Evolutionary conservation across 2,888 invertebrate genomes (phyloP).

Genomic region (Agrenia bidenticulata): DNA sequence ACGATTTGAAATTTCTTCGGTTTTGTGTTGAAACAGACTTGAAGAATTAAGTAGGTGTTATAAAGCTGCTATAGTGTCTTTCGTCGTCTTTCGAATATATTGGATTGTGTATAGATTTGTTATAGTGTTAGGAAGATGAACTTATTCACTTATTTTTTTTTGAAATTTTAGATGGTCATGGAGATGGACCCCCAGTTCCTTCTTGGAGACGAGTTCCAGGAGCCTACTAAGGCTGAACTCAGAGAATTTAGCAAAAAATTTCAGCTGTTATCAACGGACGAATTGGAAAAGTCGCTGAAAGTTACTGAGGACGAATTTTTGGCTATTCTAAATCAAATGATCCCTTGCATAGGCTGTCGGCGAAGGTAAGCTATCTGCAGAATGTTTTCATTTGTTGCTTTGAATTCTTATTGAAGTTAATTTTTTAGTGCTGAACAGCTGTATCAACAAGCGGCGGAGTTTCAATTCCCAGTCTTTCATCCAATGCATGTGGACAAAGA

Average conservation of each 20-base stretch:
- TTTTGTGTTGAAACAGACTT: no score
- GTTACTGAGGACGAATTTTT: conserved; percentile 80
- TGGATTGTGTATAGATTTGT: no score
- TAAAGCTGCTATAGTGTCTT: no score
- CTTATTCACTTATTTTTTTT: no score
- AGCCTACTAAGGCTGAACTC: conserved; percentile 73
- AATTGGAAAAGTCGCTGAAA: conserved; percentile 76
- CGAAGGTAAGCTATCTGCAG: conserved; percentile 67
- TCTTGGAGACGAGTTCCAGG: conserved; percentile 68
- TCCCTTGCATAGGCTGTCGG: conserved; percentile 92
- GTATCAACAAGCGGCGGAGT: conserved; percentile 79
- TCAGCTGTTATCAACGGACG: conserved; percentile 72
- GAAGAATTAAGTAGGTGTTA: no score
- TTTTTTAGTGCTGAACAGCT: conserved; percentile 79
- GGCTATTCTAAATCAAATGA: conserved; percentile 81
- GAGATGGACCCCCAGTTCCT: conserved; percentile 83
- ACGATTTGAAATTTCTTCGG: no score
- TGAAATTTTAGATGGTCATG: conserved; percentile 77
- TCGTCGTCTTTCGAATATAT: no score
- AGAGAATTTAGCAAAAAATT: conserved; percentile 84
- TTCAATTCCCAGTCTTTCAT: conserved; percentile 82
- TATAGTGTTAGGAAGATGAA: no score
- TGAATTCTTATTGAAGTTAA: background rate
- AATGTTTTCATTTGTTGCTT: background rate
- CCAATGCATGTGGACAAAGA: conserved; percentile 73